phyloP scores from a whole-genome alignment of 1,140 invertebrate species.

The Archivesica marissinica region DNA sequence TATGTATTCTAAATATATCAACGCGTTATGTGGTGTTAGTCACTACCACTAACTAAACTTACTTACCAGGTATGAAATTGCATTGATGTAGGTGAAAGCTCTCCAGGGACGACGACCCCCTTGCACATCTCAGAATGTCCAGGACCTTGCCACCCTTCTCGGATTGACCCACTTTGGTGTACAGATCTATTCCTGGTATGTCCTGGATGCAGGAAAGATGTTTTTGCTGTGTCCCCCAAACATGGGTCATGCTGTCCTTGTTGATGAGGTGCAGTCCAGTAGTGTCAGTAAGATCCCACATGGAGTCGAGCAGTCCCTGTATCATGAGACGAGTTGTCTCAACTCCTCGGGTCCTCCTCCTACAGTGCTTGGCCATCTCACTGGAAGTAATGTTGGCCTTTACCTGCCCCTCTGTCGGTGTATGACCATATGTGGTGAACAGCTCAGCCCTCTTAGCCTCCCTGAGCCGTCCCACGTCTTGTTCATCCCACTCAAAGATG shows the following conservation, averaged over 20 bases:
- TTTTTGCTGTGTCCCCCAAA: constrained; percentile 64
- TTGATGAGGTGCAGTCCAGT: constrained; percentile 71
- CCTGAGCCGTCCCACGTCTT: constrained; percentile 60
- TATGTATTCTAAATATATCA: too few species aligned
- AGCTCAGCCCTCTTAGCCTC: constrained; percentile 67
- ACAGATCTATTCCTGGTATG: constrained; percentile 63
- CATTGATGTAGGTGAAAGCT: constrained; percentile 67
- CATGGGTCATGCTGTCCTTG: constrained; percentile 39
- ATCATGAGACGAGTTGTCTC: constrained; percentile 55
- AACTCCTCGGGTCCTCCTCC: constrained; percentile 61
- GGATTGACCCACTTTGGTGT: constrained; percentile 54
- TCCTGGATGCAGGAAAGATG: constrained; percentile 74
- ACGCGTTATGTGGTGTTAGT: too few species aligned
- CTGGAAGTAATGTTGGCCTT: constrained; percentile 8
- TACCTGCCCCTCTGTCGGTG: constrained; percentile 60
- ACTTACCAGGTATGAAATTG: constrained; percentile 68
- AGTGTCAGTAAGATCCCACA: constrained; percentile 44
- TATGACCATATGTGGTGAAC: not conserved
- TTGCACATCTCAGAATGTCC: constrained; percentile 55
- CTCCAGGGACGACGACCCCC: constrained; percentile 60
- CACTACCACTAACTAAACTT: too few species aligned
- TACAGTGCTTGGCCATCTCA: constrained; percentile 69
- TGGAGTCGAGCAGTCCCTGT: not conserved
- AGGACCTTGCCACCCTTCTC: constrained; percentile 65
- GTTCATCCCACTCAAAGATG: constrained; percentile 69